phyloP scores from a whole-genome alignment of 2,113 vertebrate genomes.

The Montifringilla adamsi region DNA sequence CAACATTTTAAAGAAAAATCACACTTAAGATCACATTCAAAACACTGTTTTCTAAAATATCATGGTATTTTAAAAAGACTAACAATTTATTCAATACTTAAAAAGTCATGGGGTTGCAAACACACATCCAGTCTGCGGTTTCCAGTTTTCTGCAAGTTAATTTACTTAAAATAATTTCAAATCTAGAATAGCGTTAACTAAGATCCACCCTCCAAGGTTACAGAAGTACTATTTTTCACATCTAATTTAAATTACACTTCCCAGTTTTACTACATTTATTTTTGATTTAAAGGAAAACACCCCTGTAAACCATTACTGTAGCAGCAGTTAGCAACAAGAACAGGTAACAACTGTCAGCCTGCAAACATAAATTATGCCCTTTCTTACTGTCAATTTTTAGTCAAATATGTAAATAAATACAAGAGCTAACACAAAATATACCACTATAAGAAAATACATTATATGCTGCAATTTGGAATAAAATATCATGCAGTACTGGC shows the following conservation, averaged over 20 bases:
- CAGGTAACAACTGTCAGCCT: conserved; percentile 3
- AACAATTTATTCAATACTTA: background rate
- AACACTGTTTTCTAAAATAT: background rate
- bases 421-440: conserved; percentile 34
- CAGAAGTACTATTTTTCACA: background rate
- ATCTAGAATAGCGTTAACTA: background rate
- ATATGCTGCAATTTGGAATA: background rate
- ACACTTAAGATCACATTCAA: background rate
- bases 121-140: background rate
- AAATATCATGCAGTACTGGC: background rate
- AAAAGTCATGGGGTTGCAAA: background rate
- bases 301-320: background rate
- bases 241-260: background rate
- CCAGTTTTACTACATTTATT: background rate
- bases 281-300: background rate
- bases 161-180: background rate
- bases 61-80: background rate
- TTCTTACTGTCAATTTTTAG: conserved; percentile 16
- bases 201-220: background rate
- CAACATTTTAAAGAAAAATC: background rate
- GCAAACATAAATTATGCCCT: background rate
- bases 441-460: conserved; percentile 25
- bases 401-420: conserved; percentile 61
- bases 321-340: conserved; percentile 28
- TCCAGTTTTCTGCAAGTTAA: background rate